Conservation (phyloP, 2,113 vertebrate species). For the Suricata suricatta region DNA sequence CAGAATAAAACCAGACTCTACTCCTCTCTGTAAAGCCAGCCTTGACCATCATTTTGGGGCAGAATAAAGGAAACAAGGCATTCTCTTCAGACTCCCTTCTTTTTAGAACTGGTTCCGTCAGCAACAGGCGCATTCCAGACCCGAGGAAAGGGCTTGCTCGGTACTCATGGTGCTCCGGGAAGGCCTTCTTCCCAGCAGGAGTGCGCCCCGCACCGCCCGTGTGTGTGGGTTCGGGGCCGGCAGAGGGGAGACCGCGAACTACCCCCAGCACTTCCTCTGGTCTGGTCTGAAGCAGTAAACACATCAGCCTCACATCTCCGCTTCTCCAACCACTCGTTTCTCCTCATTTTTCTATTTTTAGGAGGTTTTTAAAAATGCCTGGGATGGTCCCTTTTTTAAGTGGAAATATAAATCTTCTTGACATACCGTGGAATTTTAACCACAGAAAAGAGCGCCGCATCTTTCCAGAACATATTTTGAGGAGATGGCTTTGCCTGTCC, state of each 20-base stretch:
- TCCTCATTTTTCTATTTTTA: background rate
- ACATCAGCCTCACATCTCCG: background rate
- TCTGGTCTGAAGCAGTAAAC: background rate
- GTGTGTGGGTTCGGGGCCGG: background rate
- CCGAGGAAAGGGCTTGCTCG: background rate
- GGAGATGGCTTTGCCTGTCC: background rate
- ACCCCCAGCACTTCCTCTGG: no score
- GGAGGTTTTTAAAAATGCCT: background rate
- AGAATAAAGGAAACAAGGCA: background rate
- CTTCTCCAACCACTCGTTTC: background rate
- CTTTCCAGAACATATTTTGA: background rate
- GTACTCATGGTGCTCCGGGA: accelerated
- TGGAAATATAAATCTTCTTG: background rate
- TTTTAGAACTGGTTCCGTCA: background rate
- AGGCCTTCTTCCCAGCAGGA: no score
- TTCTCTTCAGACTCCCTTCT: background rate
- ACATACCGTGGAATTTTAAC: background rate
- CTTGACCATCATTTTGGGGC: background rate
- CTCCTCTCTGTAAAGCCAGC: background rate
- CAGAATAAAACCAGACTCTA: background rate
- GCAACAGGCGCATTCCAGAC: no score
- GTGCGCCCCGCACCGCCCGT: no score
- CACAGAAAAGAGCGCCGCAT: background rate
- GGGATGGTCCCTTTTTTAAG: background rate
- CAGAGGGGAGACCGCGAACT: background rate